These are phyloP conservation scores for Eira barbara DNA, from an alignment of 2,113 vertebrate species.

Conservation along the genomic window DNA sequence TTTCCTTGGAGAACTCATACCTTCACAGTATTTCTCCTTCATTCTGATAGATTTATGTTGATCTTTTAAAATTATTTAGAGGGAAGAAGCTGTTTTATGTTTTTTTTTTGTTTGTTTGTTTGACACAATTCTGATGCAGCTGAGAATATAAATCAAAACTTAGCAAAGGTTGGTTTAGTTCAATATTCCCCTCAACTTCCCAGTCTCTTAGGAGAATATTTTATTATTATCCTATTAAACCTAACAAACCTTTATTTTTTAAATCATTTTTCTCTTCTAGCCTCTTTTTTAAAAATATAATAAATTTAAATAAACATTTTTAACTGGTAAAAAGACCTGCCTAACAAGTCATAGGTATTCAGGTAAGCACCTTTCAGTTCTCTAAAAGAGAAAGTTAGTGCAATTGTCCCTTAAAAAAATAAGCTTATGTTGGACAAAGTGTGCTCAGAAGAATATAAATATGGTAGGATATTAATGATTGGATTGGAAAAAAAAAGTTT, in stretches of 20 bases:
- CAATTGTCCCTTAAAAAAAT: not conserved
- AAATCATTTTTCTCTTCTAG: not conserved
- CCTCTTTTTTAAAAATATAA: not conserved
- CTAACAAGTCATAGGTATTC: not conserved
- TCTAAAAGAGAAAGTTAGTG: not conserved
- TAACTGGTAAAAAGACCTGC: not conserved
- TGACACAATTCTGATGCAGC: not conserved
- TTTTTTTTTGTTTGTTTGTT: not conserved
- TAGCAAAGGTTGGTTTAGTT: not conserved
- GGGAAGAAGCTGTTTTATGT: not conserved
- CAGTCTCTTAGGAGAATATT: not conserved
- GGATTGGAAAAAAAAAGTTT: not conserved
- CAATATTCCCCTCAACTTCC: not conserved
- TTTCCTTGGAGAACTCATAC: not conserved
- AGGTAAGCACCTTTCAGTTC: not conserved
- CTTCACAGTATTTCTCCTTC: not conserved
- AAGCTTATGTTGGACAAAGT: not conserved
- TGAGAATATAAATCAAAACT: not conserved
- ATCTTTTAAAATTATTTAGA: not conserved
- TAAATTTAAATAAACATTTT: not conserved
- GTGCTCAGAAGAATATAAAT: not conserved
- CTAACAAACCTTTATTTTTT: not conserved
- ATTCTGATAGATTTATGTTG: not conserved
- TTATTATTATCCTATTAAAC: not conserved
- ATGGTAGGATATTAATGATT: not conserved